phyloP scores from a whole-genome alignment of 2,888 invertebrate species.

The Callimorpha dominula region DNA sequence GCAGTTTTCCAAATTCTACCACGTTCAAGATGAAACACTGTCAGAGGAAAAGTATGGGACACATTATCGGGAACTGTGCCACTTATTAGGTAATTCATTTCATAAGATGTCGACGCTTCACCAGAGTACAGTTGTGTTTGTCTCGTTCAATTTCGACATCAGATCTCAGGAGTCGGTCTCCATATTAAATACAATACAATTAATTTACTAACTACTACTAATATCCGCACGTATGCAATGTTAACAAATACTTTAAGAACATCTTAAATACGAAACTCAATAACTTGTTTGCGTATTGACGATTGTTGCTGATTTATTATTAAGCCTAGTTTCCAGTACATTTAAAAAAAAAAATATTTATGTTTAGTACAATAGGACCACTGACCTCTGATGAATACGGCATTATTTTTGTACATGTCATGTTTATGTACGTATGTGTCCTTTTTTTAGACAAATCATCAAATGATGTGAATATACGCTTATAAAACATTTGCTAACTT shows the following conservation, averaged over 20 bases:
- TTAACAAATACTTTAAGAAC: background rate
- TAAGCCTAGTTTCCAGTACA: background rate
- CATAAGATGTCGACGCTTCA: background rate
- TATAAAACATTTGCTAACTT: background rate
- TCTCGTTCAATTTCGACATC: background rate
- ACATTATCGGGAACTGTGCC: background rate
- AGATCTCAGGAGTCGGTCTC: background rate
- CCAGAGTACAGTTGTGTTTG: background rate
- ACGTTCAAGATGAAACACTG: too few species aligned
- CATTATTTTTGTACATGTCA: too few species aligned
- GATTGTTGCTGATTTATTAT: background rate
- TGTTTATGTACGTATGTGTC: background rate
- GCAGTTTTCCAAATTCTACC: too few species aligned
- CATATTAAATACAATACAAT: background rate
- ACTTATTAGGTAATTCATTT: background rate
- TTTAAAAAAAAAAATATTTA: background rate
- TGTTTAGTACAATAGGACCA: background rate
- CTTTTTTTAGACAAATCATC: background rate
- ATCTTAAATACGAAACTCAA: background rate
- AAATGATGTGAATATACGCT: background rate
- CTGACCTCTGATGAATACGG: too few species aligned
- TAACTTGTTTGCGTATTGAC: background rate
- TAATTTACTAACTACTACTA: background rate
- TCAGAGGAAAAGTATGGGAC: too few species aligned
- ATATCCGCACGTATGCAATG: background rate